Conservation (phyloP, 2,797 vertebrate species). For the Sciurus carolinensis region DNA sequence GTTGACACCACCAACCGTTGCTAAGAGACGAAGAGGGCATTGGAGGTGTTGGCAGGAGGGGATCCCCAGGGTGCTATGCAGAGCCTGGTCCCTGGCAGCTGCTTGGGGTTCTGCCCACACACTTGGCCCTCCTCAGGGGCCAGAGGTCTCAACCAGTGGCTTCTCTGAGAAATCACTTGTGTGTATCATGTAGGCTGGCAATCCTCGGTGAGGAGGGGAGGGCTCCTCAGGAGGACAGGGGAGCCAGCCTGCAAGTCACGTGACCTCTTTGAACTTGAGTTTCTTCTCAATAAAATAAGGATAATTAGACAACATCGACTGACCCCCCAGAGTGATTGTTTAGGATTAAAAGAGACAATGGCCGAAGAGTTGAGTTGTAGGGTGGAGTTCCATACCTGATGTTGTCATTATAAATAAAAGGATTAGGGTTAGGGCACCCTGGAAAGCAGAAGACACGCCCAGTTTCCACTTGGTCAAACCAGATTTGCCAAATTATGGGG, state of each 20-base stretch:
- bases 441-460: neutral
- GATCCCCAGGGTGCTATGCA: neutral
- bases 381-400: neutral
- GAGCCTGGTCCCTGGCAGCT: neutral
- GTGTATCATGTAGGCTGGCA: neutral
- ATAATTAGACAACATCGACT: neutral
- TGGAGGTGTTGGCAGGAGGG: neutral
- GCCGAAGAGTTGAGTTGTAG: neutral
- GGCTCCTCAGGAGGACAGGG: neutral
- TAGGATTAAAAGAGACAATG: neutral
- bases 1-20: slow-evolving; percentile 53
- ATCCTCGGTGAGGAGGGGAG: neutral
- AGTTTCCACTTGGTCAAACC: neutral
- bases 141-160: neutral
- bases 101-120: neutral
- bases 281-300: slow-evolving; percentile 37
- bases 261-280: neutral
- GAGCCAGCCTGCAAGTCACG: neutral
- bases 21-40: slow-evolving; percentile 56
- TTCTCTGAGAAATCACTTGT: neutral
- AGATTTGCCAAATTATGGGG: neutral
- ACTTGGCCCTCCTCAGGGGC: neutral
- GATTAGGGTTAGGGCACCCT: neutral
- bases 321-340: neutral
- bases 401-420: neutral